Evolutionary conservation across 2,113 vertebrate genomes (phyloP).

Genomic region (Panurus biarmicus): DNA sequence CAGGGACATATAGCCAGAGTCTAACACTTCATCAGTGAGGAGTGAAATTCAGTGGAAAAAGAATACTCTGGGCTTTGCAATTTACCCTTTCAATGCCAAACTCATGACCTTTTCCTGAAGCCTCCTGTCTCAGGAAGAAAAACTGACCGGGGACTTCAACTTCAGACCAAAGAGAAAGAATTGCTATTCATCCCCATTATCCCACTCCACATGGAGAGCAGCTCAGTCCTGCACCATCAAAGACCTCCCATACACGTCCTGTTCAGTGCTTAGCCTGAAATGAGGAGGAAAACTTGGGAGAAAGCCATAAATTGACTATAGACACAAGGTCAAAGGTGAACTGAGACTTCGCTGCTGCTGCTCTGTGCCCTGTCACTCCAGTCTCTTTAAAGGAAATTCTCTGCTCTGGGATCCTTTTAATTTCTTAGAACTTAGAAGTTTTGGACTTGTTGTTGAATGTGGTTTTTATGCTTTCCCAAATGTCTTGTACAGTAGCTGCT

Average conservation of each 20-base stretch:
- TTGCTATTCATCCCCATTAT: neutral
- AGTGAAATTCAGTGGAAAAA: neutral
- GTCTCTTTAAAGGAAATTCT: conserved; percentile 25
- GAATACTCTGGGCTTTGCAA: neutral
- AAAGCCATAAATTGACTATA: neutral
- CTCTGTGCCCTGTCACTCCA: neutral
- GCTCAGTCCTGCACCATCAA: neutral
- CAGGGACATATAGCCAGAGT: neutral
- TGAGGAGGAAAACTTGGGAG: neutral
- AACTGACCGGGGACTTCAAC: neutral
- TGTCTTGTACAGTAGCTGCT: conserved; percentile 9
- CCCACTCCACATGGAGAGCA: neutral
- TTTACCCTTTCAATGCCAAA: neutral
- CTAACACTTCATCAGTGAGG: neutral
- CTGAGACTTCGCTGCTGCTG: neutral
- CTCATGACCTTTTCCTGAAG: neutral
- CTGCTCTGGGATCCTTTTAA: neutral
- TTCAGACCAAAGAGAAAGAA: neutral
- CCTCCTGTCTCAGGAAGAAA: neutral
- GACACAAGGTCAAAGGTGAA: neutral
- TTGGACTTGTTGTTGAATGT: neutral
- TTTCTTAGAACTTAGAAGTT: neutral
- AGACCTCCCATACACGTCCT: neutral
- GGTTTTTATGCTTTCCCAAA: conserved; percentile 29
- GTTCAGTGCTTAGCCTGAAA: neutral